Conservation (phyloP, 1,140 invertebrate genomes). For the Philopotamus ludificatus region DNA sequence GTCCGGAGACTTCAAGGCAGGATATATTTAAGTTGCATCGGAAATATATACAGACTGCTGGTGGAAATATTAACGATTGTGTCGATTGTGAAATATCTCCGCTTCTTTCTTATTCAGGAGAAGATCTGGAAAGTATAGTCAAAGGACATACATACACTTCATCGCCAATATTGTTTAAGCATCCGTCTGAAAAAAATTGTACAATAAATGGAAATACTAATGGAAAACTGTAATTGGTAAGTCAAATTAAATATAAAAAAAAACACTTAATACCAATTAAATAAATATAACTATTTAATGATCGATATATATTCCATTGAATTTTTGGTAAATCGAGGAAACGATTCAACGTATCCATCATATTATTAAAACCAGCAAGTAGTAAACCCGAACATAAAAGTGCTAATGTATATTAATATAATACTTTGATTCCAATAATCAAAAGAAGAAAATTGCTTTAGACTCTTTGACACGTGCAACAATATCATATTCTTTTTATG, state of each 20-base stretch:
- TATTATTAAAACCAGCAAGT: too few relatives aligned
- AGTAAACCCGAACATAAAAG: too few relatives aligned
- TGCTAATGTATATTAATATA: neutral
- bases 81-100: slow-evolving; percentile 89
- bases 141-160: slow-evolving; percentile 65
- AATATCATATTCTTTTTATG: neutral
- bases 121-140: slow-evolving; percentile 70
- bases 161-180: slow-evolving; percentile 56
- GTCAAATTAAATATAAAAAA: neutral
- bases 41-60: slow-evolving; percentile 79
- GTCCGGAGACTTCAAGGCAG: slow-evolving; percentile 79
- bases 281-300: neutral
- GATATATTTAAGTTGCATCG: slow-evolving; percentile 82
- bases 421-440: neutral
- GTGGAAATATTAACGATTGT: slow-evolving; percentile 70
- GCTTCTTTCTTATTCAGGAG: slow-evolving; percentile 86
- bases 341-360: too few relatives aligned
- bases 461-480: neutral
- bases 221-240: slow-evolving; percentile 12
- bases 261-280: neutral
- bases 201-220: slow-evolving; percentile 9
- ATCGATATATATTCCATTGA: neutral
- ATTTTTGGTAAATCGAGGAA: neutral
- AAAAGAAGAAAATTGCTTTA: neutral
- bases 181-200: slow-evolving; percentile 12